Evolutionary conservation across 2,113 vertebrate species (phyloP).

Genomic region (Osmerus mordax): DNA sequence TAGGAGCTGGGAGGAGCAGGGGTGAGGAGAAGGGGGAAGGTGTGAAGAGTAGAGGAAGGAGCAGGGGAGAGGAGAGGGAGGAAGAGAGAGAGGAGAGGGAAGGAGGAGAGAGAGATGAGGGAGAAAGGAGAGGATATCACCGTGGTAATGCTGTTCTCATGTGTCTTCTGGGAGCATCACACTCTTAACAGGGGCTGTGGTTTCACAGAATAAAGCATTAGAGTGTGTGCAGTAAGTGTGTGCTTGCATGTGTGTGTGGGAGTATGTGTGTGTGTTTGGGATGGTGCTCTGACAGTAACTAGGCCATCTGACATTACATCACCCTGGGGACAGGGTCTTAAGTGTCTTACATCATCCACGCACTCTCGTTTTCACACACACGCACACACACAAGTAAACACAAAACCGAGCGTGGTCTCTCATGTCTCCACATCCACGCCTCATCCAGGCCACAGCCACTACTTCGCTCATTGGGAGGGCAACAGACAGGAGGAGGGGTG

Average conservation of each 20-base stretch:
- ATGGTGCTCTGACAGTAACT: conserved; percentile 4
- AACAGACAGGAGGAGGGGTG: not conserved
- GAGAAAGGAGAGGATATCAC: not conserved
- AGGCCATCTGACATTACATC: conserved; percentile 8
- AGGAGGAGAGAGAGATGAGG: not conserved
- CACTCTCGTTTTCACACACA: not conserved
- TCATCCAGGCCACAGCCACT: too few relatives aligned
- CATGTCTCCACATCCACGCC: too few relatives aligned
- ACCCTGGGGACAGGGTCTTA: conserved; percentile 1
- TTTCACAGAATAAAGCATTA: conserved; percentile 28
- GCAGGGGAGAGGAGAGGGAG: too few relatives aligned
- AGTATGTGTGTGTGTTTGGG: not conserved
- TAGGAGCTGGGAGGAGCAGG: too few relatives aligned
- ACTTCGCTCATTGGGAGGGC: too few relatives aligned
- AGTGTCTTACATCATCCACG: conserved; percentile 11
- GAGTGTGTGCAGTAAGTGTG: not conserved
- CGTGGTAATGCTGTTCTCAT: not conserved
- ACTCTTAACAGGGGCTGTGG: conserved; percentile 7
- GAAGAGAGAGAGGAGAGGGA: too few relatives aligned
- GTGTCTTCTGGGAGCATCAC: conserved; percentile 11
- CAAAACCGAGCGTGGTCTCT: not conserved
- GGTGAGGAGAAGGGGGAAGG: not conserved
- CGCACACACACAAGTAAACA: not conserved
- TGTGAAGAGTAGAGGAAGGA: not conserved
- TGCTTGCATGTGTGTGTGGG: too few relatives aligned